Evolutionary conservation across 2,888 invertebrate species (phyloP).

Genomic region (Lottia scabra): DNA sequence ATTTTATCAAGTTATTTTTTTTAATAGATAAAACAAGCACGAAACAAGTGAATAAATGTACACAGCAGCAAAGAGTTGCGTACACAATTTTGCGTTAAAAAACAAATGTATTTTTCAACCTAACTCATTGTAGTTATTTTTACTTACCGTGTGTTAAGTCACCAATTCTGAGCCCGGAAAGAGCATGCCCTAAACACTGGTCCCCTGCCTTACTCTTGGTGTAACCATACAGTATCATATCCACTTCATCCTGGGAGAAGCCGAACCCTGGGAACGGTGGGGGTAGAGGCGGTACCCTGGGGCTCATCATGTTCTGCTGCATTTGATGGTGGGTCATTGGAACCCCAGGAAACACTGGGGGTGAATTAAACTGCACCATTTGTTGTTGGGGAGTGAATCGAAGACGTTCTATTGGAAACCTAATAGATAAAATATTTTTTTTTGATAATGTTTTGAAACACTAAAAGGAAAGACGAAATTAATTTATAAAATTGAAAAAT

Average conservation of each 20-base stretch:
- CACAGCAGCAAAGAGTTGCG: too few species aligned
- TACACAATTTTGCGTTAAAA: too few species aligned
- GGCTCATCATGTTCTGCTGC: slow-evolving; percentile 8
- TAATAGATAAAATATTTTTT: too few species aligned
- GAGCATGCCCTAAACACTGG: slow-evolving; percentile 57
- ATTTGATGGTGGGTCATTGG: slow-evolving; percentile 14
- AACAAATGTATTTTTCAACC: too few species aligned
- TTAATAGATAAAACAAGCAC: too few species aligned
- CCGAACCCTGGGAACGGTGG: slow-evolving; percentile 14
- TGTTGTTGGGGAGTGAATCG: slow-evolving; percentile 25
- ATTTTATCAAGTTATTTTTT: too few species aligned
- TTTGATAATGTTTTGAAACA: too few species aligned
- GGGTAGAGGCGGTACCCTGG: slow-evolving; percentile 13
- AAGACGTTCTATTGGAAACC: neutral
- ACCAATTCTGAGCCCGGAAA: slow-evolving; percentile 60
- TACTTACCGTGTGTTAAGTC: slow-evolving; percentile 62
- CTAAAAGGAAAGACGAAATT: too few species aligned
- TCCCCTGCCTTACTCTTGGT: slow-evolving; percentile 45
- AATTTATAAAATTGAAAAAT: too few species aligned
- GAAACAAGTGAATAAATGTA: too few species aligned
- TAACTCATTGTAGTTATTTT: too few species aligned
- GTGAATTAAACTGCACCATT: slow-evolving; percentile 24
- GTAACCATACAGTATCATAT: slow-evolving; percentile 65
- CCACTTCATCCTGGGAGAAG: slow-evolving; percentile 60
- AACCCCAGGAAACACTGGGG: slow-evolving; percentile 17